Base-by-base conservation (phyloP, 2,797 vertebrate species). In the Alauda arvensis region DNA sequence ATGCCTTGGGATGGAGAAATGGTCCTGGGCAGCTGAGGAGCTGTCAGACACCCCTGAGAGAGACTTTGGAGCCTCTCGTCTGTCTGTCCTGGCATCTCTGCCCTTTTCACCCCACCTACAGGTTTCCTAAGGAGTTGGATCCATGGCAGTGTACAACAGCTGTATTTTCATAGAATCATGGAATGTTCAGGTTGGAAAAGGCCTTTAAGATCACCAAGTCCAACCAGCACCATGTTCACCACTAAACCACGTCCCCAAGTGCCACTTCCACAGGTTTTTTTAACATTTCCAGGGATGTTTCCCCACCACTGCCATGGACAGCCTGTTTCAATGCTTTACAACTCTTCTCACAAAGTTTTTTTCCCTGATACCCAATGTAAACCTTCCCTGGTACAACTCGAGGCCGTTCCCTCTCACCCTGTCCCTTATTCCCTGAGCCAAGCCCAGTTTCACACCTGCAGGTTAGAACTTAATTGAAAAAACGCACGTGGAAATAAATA, bases 181-280 rank as follows among this genome's bases (percentile, higher is more conserved):
- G 57, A n/a, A 18, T 21, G 14, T 28, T 61, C 16, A 24, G 20
- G 59, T 33, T 62, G 59, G 59, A 25, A 45, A 53, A 37, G 26
- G 9, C 13, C 40, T 53, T 3, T 3, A 12, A 26, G 28, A 18
- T 42, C 40, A 42, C 40, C 40, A 18, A 42, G 40, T 42, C 40
- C 40, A 24, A 24, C 34, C 25, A 16, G 0, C 8, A 6, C 52
- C 18, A 3, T 1, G 9, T 31, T 53, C 40, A 14, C 53, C 26
- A 14, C 0, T 3, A 24, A 55, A 8, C 26, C 55, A 4, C 0
- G 0, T 74, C 26, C 56, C 68, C 60, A n/a, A 0, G 26, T 48
- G 34, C 18, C 34, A n/a, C 18, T 3, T 61, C 18, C 34, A 24
- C 1, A 2, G 2, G 0, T 2, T 21, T 55, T 43, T 39, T 18